These are phyloP conservation scores for Hyles vespertilio DNA, from an alignment of 1,140 invertebrate species.

Conservation along the genomic window DNA sequence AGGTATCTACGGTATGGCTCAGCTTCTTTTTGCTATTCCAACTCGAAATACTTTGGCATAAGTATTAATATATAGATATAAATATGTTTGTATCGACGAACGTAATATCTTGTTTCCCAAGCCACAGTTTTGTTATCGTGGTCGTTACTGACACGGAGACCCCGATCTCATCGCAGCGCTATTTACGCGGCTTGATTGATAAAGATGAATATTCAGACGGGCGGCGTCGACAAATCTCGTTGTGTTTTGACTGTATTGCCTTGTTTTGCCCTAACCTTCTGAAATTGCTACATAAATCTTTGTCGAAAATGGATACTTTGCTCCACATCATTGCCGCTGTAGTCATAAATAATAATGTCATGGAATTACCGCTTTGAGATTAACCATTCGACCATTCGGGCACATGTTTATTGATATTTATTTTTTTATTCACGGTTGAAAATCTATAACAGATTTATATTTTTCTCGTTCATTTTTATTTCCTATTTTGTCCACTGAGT, in stretches of 20 bases:
- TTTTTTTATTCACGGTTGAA: too few relatives aligned
- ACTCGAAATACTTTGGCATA: too few relatives aligned
- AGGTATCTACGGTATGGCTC: too few relatives aligned
- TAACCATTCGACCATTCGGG: neutral
- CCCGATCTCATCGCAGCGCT: slow-evolving; percentile 39
- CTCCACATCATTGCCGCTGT: slow-evolving; percentile 31
- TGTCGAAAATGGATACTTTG: slow-evolving; percentile 37
- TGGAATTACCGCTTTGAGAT: neutral
- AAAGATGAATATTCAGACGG: slow-evolving; percentile 46
- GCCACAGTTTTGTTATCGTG: too few relatives aligned
- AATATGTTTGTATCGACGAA: too few relatives aligned
- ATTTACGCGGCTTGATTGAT: slow-evolving; percentile 52
- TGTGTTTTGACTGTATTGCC: slow-evolving; percentile 35
- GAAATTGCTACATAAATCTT: slow-evolving; percentile 54
- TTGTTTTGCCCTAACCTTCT: slow-evolving; percentile 42
- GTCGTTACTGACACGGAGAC: slow-evolving; percentile 16
- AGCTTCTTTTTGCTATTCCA: too few relatives aligned
- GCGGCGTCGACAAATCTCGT: slow-evolving; percentile 43
- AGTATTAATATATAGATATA: too few relatives aligned
- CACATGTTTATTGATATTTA: neutral
- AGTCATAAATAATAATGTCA: slow-evolving; percentile 27
- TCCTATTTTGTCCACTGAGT: too few relatives aligned
- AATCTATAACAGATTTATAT: too few relatives aligned
- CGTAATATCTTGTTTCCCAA: too few relatives aligned
- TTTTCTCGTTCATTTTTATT: too few relatives aligned